Conservation (phyloP, 2,797 vertebrate species). For the Scyliorhinus canicula region DNA sequence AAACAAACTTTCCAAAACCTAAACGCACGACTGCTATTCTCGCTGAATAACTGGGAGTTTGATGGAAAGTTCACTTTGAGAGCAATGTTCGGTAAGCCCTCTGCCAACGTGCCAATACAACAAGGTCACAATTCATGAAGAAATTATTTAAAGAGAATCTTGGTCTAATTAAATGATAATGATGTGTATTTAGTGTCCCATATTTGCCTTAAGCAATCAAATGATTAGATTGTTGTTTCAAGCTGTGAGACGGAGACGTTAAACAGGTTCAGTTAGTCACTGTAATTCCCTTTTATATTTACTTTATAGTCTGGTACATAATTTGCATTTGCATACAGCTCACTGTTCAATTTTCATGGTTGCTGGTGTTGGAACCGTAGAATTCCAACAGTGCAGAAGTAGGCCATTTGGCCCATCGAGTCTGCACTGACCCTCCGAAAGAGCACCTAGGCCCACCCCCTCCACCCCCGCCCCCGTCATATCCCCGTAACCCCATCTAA, state of each 20-base stretch:
- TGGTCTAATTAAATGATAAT: slow-evolving; percentile 19
- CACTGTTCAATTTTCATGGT: neutral
- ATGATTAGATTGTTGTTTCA: neutral
- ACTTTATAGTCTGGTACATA: neutral
- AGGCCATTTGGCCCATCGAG: too few relatives aligned
- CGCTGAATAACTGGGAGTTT: neutral
- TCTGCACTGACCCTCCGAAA: too few relatives aligned
- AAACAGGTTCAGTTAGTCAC: neutral
- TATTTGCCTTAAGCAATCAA: slow-evolving; percentile 9
- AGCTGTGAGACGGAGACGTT: slow-evolving; percentile 2
- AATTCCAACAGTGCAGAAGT: too few relatives aligned
- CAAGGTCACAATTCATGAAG: neutral
- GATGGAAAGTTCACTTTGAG: neutral
- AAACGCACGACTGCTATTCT: neutral
- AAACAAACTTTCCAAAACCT: neutral
- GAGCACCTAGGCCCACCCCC: too few relatives aligned
- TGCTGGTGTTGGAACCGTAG: too few relatives aligned
- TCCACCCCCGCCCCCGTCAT: too few relatives aligned
- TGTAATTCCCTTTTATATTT: slow-evolving; percentile 28
- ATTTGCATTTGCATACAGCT: neutral
- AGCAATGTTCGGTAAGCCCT: neutral
- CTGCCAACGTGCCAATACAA: neutral
- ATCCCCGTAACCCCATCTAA: too few relatives aligned
- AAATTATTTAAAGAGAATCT: neutral
- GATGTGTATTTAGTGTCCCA: neutral